These are phyloP conservation scores for Mythimna albipuncta DNA, from an alignment of 2,888 invertebrate species.

Conservation along the genomic window DNA sequence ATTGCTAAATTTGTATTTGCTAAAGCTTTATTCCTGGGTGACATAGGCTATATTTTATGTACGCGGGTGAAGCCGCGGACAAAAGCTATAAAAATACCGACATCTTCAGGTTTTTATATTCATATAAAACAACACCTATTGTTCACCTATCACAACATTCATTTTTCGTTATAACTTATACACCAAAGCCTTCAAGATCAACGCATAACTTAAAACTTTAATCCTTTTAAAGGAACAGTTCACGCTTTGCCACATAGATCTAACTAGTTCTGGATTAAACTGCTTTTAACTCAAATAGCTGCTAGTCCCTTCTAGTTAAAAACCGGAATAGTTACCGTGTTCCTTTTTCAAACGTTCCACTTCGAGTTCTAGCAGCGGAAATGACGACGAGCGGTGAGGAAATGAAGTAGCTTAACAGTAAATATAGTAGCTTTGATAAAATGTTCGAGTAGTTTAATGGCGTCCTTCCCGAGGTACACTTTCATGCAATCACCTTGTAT, in stretches of 20 bases:
- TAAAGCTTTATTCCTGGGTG: too few species aligned
- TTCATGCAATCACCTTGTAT: too few species aligned
- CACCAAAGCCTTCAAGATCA: not conserved
- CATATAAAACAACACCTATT: too few species aligned
- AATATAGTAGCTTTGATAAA: conserved; percentile 11
- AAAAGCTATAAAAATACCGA: too few species aligned
- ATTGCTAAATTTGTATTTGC: too few species aligned
- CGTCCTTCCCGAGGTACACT: too few species aligned
- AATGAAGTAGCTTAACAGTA: conserved; percentile 55
- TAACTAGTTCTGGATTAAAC: conserved; percentile 12
- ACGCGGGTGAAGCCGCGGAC: too few species aligned
- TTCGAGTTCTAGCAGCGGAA: conserved; percentile 57
- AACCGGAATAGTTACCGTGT: conserved; percentile 46
- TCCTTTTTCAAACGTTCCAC: conserved; percentile 54
- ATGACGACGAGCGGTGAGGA: conserved; percentile 57
- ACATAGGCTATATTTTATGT: too few species aligned
- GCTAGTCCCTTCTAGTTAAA: conserved; percentile 39
- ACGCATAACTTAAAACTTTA: not conserved
- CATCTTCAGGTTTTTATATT: too few species aligned
- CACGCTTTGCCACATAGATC: not conserved
- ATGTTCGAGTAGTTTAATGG: conserved; percentile 2
- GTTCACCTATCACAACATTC: not conserved
- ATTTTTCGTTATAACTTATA: not conserved
- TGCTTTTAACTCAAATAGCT: conserved; percentile 32
- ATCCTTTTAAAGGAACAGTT: conserved; percentile 6